These are phyloP conservation scores for Pangasius djambal DNA, from an alignment of 2,797 vertebrate genomes.

Conservation along the genomic window DNA sequence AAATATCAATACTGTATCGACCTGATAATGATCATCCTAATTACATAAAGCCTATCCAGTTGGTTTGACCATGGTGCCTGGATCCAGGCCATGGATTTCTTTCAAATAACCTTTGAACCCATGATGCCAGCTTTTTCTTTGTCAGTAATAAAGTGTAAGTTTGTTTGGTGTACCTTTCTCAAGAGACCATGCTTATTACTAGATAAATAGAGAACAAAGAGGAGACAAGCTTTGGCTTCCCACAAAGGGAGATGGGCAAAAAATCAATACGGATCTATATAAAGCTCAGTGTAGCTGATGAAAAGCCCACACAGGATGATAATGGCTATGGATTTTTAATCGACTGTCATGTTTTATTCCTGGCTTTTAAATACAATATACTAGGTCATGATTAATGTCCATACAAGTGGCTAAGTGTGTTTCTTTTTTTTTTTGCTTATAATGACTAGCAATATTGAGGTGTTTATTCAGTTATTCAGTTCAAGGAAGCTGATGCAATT, in stretches of 20 bases:
- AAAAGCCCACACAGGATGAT: conserved; percentile 63
- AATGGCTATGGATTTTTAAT: conserved; percentile 73
- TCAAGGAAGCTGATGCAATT: not conserved
- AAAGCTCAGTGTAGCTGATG: conserved; percentile 11
- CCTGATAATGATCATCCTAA: not conserved
- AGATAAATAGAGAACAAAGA: conserved; percentile 38
- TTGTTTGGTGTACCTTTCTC: conserved; percentile 3
- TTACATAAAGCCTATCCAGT: not conserved
- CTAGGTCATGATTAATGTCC: conserved; percentile 57
- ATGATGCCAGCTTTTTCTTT: not conserved
- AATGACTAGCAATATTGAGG: conserved; percentile 32
- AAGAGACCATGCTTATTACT: conserved; percentile 13
- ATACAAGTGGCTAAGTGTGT: conserved; percentile 21
- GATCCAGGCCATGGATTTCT: not conserved
- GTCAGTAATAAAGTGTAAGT: conserved; percentile 17
- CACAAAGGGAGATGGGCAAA: conserved; percentile 48
- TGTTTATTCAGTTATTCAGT: not conserved
- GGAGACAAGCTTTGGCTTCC: conserved; percentile 60
- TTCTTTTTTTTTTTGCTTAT: conserved; percentile 35
- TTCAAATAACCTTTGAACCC: not conserved
- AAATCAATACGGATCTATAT: conserved; percentile 67
- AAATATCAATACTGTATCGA: not conserved
- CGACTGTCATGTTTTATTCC: conserved; percentile 66
- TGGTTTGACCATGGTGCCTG: not conserved
- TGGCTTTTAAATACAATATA: conserved; percentile 52